phyloP scores from a whole-genome alignment of 92 coral and sea anemone genomes.

The Scolanthus callimorphus region DNA sequence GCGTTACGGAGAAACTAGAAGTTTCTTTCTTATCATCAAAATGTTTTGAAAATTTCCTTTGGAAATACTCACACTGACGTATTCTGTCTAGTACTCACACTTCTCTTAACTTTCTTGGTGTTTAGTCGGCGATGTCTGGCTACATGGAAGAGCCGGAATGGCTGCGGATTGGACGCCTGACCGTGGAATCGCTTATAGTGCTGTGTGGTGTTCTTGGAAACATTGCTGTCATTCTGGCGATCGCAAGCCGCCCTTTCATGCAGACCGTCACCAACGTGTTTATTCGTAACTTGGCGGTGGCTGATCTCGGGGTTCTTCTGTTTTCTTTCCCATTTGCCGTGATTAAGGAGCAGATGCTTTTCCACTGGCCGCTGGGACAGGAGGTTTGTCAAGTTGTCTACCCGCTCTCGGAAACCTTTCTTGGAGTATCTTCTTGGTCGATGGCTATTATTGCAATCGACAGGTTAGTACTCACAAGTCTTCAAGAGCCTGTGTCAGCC shows the following conservation, averaged over 20 bases:
- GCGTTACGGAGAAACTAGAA: no score
- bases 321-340: slow-evolving; percentile 76
- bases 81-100: no score
- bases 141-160: slow-evolving; percentile 50
- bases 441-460: slow-evolving; percentile 83
- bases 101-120: no score
- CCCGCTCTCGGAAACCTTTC: slow-evolving; percentile 78
- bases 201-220: slow-evolving; percentile 75
- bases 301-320: slow-evolving; percentile 79
- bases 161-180: slow-evolving; percentile 40
- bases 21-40: no score
- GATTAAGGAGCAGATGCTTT: slow-evolving; percentile 48
- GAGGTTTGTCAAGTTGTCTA: slow-evolving; percentile 52
- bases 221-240: slow-evolving; percentile 50
- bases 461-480: no score
- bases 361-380: slow-evolving; percentile 79
- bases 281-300: slow-evolving; percentile 82
- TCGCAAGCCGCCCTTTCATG: slow-evolving; percentile 39
- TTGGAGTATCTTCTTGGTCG: slow-evolving; percentile 81
- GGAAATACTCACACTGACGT: no score
- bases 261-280: slow-evolving; percentile 53
- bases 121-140: no score
- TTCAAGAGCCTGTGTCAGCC: no score
- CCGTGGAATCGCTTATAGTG: slow-evolving; percentile 48
- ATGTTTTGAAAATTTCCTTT: no score